Conservation (phyloP, 1,140 invertebrate genomes). For the Idris sp. region DNA sequence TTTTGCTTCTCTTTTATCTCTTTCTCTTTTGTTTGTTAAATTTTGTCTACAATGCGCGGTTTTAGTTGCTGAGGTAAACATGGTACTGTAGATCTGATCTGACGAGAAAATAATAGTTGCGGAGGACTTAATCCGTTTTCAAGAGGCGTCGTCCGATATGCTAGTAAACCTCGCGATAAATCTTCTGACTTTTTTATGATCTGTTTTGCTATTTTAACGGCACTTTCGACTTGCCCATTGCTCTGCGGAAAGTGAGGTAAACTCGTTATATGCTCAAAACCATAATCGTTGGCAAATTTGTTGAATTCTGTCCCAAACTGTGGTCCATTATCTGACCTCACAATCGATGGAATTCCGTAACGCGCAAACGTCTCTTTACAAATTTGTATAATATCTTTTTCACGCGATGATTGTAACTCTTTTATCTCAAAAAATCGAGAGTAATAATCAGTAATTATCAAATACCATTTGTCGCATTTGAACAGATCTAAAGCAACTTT, state of each 20-base stretch:
- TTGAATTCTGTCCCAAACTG: conserved; percentile 53
- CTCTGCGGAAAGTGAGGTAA: conserved; percentile 63
- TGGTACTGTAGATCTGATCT: no score
- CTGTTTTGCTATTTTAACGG: conserved; percentile 61
- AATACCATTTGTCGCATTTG: conserved; percentile 53
- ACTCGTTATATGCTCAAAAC: conserved; percentile 57
- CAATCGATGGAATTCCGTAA: conserved; percentile 58
- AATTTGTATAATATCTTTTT: conserved; percentile 41
- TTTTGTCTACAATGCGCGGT: neutral
- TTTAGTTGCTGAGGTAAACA: no score
- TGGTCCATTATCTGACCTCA: conserved; percentile 34
- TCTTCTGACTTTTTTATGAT: conserved; percentile 60
- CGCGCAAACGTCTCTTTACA: conserved; percentile 61
- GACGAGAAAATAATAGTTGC: conserved; percentile 21
- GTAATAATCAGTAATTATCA: conserved; percentile 63
- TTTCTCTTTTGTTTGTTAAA: conserved; percentile 2
- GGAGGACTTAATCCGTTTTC: conserved; percentile 30
- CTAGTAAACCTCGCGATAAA: conserved; percentile 21
- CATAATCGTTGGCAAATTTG: conserved; percentile 57
- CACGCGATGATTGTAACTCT: conserved; percentile 26
- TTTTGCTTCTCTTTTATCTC: conserved; percentile 31
- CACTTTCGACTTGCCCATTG: conserved; percentile 65
- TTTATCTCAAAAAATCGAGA: conserved; percentile 55
- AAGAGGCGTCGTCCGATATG: conserved; percentile 24
- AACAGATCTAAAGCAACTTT: conserved; percentile 59